Conservation (phyloP, 2,888 invertebrate species). For the Trimorus sp. region DNA sequence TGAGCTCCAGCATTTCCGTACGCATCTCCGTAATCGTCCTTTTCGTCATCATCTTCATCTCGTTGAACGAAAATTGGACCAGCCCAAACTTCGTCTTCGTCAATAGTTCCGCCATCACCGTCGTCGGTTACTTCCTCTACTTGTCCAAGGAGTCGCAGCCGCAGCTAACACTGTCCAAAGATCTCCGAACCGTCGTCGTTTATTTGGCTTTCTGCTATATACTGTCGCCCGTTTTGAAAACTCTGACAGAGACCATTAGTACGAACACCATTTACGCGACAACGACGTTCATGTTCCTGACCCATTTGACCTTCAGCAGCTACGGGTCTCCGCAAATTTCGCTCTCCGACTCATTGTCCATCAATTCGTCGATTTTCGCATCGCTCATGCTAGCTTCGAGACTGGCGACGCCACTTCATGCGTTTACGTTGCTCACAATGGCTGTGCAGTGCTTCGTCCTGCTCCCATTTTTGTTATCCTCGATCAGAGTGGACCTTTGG, state of each 20-base stretch:
- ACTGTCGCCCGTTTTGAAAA: constrained; percentile 95
- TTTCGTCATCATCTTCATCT: constrained; percentile 88
- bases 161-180: constrained; percentile 81
- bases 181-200: constrained; percentile 90
- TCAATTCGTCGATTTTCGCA: constrained; percentile 97
- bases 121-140: constrained; percentile 86
- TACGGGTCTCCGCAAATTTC: constrained; percentile 94
- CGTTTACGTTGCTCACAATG: constrained; percentile 94
- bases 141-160: constrained; percentile 70
- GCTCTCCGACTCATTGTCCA: constrained; percentile 94
- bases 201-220: constrained; percentile 94
- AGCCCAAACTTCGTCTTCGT: constrained; percentile 86
- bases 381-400: constrained; percentile 97
- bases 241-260: constrained; percentile 97
- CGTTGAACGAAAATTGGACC: constrained; percentile 87
- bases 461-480: constrained; percentile 90
- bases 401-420: constrained; percentile 91
- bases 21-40: constrained; percentile 90
- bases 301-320: constrained; percentile 96
- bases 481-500: constrained; percentile 84
- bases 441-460: constrained; percentile 94
- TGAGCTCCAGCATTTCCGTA: constrained; percentile 90
- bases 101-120: constrained; percentile 83
- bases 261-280: constrained; percentile 98
- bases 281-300: constrained; percentile 92